Base-by-base conservation (phyloP, 2,113 vertebrate species). In the Rhodinocichla rosea region DNA sequence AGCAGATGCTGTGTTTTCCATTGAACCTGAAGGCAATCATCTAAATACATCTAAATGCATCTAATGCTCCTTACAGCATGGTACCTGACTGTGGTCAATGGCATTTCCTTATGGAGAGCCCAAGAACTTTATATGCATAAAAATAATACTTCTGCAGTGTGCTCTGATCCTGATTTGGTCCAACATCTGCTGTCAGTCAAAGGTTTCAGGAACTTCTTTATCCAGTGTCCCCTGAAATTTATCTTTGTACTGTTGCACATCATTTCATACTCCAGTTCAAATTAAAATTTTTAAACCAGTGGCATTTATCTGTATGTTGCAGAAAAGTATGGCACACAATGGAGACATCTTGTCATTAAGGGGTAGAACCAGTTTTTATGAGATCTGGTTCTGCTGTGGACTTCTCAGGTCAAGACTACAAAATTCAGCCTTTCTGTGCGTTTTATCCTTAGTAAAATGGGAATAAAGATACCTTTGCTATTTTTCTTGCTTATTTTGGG, bases 51-150 rank as follows among this genome's bases (percentile, higher is more conserved):
- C 14, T 81, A 32, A 60, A 56, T 44, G 40, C 23, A 52, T 30
- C 10, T 52, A 44, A 39, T 53, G 27, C 15, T 89, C 28, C 19
- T 75, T 75, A 56, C 10, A 70, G n/a, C 11, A 26, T 70, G 42
- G 27, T 35, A 30, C 15, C 17, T 0, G 0, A 9, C 15, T 49
- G 35, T 55, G 35, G 40, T 47, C 1, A 0, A 11, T 9, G 56
- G 18, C 21, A 57, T 82, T 67, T 75, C 10, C 27, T 52, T 57
- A 35, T 5, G 11, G 20, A 83, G 18, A 42, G 12, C 20, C 33
- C 19, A 65, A 82, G 37, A 78, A 44, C 24, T 22, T 45, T 11
- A 18, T 47, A 23, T 64, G 44, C 42, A 44, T 78, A 85, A 78
- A 85, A 88, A 59, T 64, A 20, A 44, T 71, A 63, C 8, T 76